Percentiles rank a stretch among this genome's conserved stretches.
These are phyloP conservation scores for Epizoanthus illoricatus DNA, from an alignment of 92 coral and sea anemone genomes.

Conservation along the genomic window DNA sequence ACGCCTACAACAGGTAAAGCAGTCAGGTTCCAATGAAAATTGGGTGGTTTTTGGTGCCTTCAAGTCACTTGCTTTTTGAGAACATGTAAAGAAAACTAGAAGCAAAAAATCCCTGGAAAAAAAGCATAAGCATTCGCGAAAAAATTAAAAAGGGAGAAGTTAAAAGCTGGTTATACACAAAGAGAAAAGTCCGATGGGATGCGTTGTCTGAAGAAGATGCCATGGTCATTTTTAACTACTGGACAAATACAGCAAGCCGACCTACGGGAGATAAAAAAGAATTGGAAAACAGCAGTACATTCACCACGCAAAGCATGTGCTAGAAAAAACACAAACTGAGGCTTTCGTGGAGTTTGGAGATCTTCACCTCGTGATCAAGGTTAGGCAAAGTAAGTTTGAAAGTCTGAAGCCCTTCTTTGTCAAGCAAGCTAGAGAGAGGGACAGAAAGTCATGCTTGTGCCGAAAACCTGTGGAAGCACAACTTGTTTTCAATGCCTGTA, in stretches of 20 bases:
- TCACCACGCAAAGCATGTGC: slow-evolving; percentile 24
- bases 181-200: slow-evolving; percentile 22
- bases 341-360: slow-evolving; percentile 27
- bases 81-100: slow-evolving; percentile 23
- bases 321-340: slow-evolving; percentile 37
- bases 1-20: slow-evolving; percentile 23
- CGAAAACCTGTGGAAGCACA: slow-evolving; percentile 20
- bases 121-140: slow-evolving; percentile 22
- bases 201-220: slow-evolving; percentile 30
- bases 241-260: slow-evolving; percentile 17
- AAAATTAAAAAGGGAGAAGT: slow-evolving; percentile 10
- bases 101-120: slow-evolving; percentile 17
- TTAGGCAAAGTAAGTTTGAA: slow-evolving; percentile 40
- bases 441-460: slow-evolving; percentile 33
- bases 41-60: slow-evolving; percentile 21
- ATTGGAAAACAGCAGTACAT: slow-evolving; percentile 25
- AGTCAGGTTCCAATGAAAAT: slow-evolving; percentile 39
- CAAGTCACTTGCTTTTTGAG: slow-evolving; percentile 47
- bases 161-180: neutral
- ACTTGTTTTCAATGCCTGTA: slow-evolving; percentile 25
- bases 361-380: slow-evolving; percentile 20
- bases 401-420: slow-evolving; percentile 28
- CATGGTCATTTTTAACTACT: slow-evolving; percentile 19
- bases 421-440: slow-evolving; percentile 32
- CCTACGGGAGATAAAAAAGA: slow-evolving; percentile 22